These are phyloP conservation scores for Lepidocyrtinus sp. DNA, from an alignment of 2,888 invertebrate genomes.

Conservation along the genomic window DNA sequence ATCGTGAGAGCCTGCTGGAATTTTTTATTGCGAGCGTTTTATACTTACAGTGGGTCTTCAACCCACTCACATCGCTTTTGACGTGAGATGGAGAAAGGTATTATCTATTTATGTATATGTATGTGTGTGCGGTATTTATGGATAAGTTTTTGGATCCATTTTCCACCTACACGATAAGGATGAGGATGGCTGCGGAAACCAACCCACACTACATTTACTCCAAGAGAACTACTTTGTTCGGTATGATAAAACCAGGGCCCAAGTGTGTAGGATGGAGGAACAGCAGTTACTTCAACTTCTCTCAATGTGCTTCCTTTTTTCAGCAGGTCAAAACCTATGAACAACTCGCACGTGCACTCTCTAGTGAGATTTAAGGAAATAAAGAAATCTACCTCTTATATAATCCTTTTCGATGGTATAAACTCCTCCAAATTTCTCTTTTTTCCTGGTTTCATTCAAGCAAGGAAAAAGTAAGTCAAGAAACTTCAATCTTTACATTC, in stretches of 20 bases:
- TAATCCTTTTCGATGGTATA: not conserved
- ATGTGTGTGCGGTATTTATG: slow-evolving; percentile 6
- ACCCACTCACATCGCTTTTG: not conserved
- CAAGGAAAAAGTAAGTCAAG: slow-evolving; percentile 6
- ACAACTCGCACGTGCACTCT: slow-evolving; percentile 67
- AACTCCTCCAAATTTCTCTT: not conserved
- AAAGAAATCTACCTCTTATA: not conserved
- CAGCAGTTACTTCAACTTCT: slow-evolving; percentile 6
- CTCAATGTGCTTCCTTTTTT: slow-evolving; percentile 27
- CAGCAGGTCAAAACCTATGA: slow-evolving; percentile 64
- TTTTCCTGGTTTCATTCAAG: slow-evolving; percentile 7
- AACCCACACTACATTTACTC: slow-evolving; percentile 45
- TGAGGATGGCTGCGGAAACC: slow-evolving; percentile 26
- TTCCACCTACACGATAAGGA: slow-evolving; percentile 40
- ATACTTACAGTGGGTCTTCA: not conserved
- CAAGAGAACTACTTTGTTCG: slow-evolving; percentile 10
- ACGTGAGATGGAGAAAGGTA: not conserved
- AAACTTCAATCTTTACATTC: slow-evolving; percentile 54
- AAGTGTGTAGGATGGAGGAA: not conserved
- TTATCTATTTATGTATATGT: not conserved
- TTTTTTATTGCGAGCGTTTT: not conserved
- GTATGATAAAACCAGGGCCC: not conserved
- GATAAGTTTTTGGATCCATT: slow-evolving; percentile 13
- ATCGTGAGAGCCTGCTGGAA: not conserved
- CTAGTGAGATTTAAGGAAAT: slow-evolving; percentile 31